These are phyloP conservation scores for Gambusia yucatana DNA, from an alignment of 2,797 vertebrate genomes.

Conservation along the genomic window DNA sequence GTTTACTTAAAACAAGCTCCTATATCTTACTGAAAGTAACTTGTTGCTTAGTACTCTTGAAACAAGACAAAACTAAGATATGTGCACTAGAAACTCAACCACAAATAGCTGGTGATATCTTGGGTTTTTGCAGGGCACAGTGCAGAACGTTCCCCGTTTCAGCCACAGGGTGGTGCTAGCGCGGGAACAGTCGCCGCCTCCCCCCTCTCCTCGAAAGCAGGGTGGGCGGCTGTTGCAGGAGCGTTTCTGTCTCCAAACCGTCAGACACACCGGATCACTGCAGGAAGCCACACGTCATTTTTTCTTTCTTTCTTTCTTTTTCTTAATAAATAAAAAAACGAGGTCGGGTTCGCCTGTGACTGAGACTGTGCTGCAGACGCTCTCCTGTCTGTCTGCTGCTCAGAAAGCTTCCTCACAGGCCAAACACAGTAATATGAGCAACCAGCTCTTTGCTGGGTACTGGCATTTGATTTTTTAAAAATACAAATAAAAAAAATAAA, in stretches of 20 bases:
- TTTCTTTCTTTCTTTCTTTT: slow-evolving; percentile 48
- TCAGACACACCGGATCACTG: slow-evolving; percentile 51
- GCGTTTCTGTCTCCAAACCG: slow-evolving; percentile 55
- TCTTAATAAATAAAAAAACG: slow-evolving; percentile 57
- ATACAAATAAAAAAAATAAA: no score
- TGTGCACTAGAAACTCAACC: no score
- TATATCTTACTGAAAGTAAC: no score
- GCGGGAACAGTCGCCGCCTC: slow-evolving; percentile 56
- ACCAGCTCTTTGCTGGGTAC: slow-evolving; percentile 42
- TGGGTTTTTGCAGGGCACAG: neutral
- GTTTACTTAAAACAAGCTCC: no score
- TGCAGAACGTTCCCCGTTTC: slow-evolving; percentile 21
- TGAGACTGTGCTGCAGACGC: slow-evolving; percentile 36
- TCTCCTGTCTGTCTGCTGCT: slow-evolving; percentile 41
- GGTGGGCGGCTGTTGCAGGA: slow-evolving; percentile 49
- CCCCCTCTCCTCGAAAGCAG: slow-evolving; percentile 38
- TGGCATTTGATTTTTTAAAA: slow-evolving; percentile 3
- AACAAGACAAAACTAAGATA: no score
- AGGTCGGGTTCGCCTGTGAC: slow-evolving; percentile 34
- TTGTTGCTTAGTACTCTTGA: no score
- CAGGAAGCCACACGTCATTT: slow-evolving; percentile 52
- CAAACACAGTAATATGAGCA: slow-evolving; percentile 49
- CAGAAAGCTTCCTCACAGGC: slow-evolving; percentile 64
- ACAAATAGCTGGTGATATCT: no score
- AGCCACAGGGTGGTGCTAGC: slow-evolving; percentile 79